Base-by-base conservation (phyloP, 2,113 vertebrate genomes). In the Rhinoderma darwinii region DNA sequence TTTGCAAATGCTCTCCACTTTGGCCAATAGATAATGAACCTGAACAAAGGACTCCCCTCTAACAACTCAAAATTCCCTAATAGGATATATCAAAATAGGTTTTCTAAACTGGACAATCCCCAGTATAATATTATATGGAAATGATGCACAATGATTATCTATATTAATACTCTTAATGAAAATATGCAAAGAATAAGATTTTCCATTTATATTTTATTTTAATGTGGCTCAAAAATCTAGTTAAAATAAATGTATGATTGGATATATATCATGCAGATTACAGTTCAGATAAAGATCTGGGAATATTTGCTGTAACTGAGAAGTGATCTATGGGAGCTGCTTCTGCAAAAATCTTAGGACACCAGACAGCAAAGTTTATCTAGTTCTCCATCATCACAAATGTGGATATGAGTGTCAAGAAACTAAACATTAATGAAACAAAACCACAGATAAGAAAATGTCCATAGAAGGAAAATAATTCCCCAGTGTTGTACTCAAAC, bases 401-500 rank as follows among this genome's bases (percentile, higher is more conserved):
- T 68, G 14, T 75, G 27, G 15, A 56, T 51, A n/a, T 79, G 30
- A 37, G 18, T 11, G 32, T 22, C 32, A 11, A 35, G 63, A 32
- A 68, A 68, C 30, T 68, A 68, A 68, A 68, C 63, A 68, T 68
- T 35, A 1, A 66, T 30, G 63, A 35, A 68, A 30, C 30, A 17
- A 32, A 68, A 68, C 4, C 4, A 5, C 12, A 35, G 32, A 56
- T 25, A 39, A 51, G 77, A 37, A 54, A 56, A 59, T 79, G 20
- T 79, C 77, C 77, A 56, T 79, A 59, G 77, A 79, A 79, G 77
- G 77, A 14, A 56, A 39, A 37, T 20, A 79, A 32, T 30, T 14
- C 43, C 7, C 22, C 25, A 17, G 43, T 11, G 5, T 43, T 27
- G 0, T 17, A 5, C 27, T 43, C 35, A 76, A 14, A 8, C 8